Conservation (phyloP, 2,888 invertebrate species). For the Coenonympha arcania region DNA sequence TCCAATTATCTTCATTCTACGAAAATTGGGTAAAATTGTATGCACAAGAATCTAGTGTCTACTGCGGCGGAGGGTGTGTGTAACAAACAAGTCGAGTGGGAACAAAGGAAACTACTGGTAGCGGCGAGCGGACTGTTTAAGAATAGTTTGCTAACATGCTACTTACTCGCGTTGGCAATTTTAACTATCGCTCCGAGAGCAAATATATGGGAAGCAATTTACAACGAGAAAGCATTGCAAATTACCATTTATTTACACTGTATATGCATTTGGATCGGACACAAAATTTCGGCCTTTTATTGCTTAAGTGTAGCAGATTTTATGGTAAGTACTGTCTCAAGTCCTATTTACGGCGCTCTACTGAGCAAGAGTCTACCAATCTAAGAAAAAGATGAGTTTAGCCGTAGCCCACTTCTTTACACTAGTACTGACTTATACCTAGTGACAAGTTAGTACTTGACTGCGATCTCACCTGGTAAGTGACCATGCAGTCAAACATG, state of each 20-base stretch:
- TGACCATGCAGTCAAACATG: too few relatives aligned
- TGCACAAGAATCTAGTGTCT: constrained; percentile 26
- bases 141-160: constrained; percentile 32
- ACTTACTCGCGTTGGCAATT: constrained; percentile 31
- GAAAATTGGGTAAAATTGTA: constrained; percentile 26
- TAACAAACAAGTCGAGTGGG: constrained; percentile 30
- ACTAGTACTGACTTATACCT: too few relatives aligned
- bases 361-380: too few relatives aligned
- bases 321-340: too few relatives aligned
- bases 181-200: constrained; percentile 20
- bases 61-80: constrained; percentile 26
- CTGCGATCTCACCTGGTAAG: too few relatives aligned
- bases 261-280: background rate
- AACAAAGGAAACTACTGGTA: constrained; percentile 34
- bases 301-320: background rate
- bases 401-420: too few relatives aligned
- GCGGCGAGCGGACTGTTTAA: constrained; percentile 27
- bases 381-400: too few relatives aligned
- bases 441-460: too few relatives aligned
- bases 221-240: background rate
- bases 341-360: too few relatives aligned
- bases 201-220: constrained; percentile 16
- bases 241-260: background rate
- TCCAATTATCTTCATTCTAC: constrained; percentile 14
- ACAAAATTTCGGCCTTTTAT: background rate